Evolutionary conservation across 2,797 vertebrate genomes (phyloP), one percentile per base, ranked within the genome.

Genomic region (Malacoctenus gilli): DNA sequence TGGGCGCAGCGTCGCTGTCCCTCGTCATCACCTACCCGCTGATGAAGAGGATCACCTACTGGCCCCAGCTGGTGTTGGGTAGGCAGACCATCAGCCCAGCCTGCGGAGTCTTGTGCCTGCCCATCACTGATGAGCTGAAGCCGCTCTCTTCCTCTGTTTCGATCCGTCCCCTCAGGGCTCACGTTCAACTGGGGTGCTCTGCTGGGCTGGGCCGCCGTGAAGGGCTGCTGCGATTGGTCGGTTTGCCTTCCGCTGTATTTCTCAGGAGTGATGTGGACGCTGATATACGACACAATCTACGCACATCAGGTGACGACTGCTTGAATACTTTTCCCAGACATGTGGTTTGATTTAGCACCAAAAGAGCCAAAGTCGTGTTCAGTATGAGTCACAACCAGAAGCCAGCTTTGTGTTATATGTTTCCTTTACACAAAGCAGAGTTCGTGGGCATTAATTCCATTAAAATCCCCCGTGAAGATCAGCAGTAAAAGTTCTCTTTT

Each of bases 1-100:
- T 99, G 50, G 96, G 95, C 67, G 94, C 94, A 32, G 87, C 95
- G 2, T 98, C 97, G 0, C 79, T 99, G 36, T 91, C 89, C 35
- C 91, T 99, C 16, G 95, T 99, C 42, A 36, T 95, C 76, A 94
- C 89, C 51, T 99, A 99, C 58, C 97, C 95, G 0, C 84, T 98
- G 59, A 97, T 97, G 96, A 99, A 99, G 86, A 95, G 96, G 88
- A 84, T 99, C 84, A 98, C 96, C 0, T 96, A 97, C 18, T 99
- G 96, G 96, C 96, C 97, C 49, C 96, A 98, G 76, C 64, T 99
- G 14, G 86, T 93, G 46, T 77, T 99, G 73, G 97, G 97, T 99
- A 80, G 79, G 39, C 34, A 38, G 15, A 4, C n/a, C 5, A 28
- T 9, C 25, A 5, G 25, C 25, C 6, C 15, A 25, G 9, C 2